Evolutionary conservation across 2,113 vertebrate genomes (phyloP).

Genomic region (Gallinago paraguaiae): DNA sequence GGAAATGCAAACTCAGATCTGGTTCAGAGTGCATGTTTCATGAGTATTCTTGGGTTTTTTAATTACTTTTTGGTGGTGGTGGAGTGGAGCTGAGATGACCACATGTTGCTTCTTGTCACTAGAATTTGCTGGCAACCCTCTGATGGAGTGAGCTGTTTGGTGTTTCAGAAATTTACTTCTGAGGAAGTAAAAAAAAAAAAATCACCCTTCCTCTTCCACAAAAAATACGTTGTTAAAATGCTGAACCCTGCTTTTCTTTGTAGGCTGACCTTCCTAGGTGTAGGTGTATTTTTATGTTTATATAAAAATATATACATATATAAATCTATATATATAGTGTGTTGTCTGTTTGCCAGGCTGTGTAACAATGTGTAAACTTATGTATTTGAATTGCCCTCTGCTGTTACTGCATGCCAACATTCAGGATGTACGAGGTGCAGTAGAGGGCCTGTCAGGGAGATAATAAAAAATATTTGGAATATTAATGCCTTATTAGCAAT

Average conservation of each 20-base stretch:
- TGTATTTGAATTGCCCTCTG: not conserved
- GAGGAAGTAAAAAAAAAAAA: not conserved
- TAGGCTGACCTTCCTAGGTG: not conserved
- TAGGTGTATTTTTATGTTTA: rapidly evolving
- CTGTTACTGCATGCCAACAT: rapidly evolving
- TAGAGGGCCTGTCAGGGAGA: not conserved
- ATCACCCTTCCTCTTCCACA: not conserved
- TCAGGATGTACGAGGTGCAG: not conserved
- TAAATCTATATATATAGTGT: rapidly evolving
- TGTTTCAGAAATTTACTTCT: not conserved
- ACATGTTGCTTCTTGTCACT: not conserved
- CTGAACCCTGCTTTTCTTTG: not conserved
- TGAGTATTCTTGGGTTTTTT: not conserved
- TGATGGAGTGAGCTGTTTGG: not conserved
- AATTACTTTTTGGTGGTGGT: too few species aligned
- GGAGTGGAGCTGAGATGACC: not conserved
- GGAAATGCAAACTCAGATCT: not conserved
- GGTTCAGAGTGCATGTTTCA: not conserved
- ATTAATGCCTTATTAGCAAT: not conserved
- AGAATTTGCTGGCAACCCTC: not conserved
- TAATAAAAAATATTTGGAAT: not conserved
- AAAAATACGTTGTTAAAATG: not conserved
- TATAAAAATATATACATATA: rapidly evolving
- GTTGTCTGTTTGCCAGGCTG: not conserved
- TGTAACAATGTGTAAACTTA: not conserved